Conservation (phyloP, 2,888 invertebrate species). For the Lymantria dispar region DNA sequence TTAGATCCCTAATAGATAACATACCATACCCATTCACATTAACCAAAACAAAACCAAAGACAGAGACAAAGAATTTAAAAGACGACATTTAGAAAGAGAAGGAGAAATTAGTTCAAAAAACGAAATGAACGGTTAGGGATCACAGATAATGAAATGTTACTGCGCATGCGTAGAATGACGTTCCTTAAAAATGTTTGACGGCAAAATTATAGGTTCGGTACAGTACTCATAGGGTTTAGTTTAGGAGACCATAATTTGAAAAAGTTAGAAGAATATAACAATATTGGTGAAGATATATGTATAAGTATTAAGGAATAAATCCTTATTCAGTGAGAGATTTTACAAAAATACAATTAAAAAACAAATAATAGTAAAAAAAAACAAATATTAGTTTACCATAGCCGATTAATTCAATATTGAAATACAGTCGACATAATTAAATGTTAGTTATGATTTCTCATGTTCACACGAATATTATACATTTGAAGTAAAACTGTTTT, state of each 20-base stretch:
- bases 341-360: too few species aligned
- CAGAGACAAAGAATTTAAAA: slow-evolving; percentile 25
- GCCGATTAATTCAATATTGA: too few species aligned
- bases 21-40: slow-evolving; percentile 7
- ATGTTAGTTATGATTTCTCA: too few species aligned
- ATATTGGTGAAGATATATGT: too few species aligned
- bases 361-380: too few species aligned
- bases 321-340: too few species aligned
- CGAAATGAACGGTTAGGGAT: slow-evolving; percentile 54
- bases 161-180: slow-evolving; percentile 62
- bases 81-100: slow-evolving; percentile 18
- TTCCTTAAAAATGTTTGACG: slow-evolving; percentile 72
- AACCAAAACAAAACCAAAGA: slow-evolving; percentile 3
- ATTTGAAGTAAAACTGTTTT: too few species aligned
- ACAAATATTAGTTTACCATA: too few species aligned
- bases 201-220: slow-evolving; percentile 61
- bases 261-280: too few species aligned
- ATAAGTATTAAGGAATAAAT: too few species aligned
- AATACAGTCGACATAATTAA: too few species aligned
- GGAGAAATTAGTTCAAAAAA: slow-evolving; percentile 32
- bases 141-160: slow-evolving; percentile 66
- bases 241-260: slow-evolving; percentile 14
- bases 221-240: slow-evolving; percentile 31
- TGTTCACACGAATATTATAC: too few species aligned
- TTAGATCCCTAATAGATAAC: slow-evolving; percentile 6